Evolutionary conservation across 2,113 vertebrate genomes (phyloP), one percentile per base, ranked within the genome.

Genomic region (Rhadina sibilatrix): DNA sequence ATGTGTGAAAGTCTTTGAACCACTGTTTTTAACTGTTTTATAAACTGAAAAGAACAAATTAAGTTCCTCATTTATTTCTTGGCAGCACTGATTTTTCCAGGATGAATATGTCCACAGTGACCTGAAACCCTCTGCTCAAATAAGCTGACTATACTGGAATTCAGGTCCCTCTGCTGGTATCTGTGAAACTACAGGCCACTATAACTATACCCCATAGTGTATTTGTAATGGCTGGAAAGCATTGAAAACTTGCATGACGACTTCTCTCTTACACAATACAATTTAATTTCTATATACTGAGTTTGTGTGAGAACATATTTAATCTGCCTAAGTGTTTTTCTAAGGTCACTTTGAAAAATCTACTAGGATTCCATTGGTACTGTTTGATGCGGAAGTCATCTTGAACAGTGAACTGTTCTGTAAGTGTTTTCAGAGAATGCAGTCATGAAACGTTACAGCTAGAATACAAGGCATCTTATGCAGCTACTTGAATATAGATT

Each of bases 351-450:
- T 63, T 20, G 5, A 71, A 60, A 79, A 87, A 47, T 22, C 0
- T 0, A 4, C 30, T 24, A 24, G 7, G 15, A 70, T 63, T 83
- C 33, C 9, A 18, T n/a, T 0, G 1, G 14, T 71, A 49, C 2
- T 4, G 1, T 77, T 72, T 87, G 46, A 23, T 25, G 12, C 52
- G 42, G 15, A 72, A 86, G 8, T 56, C 9, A 31, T 11, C 4
- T 82, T 82, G 20, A 35, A 17, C 7, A 60, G 3, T 30, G 35
- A 59, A 27, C 9, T 57, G 3, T 18, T 81, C 25, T 37, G 6
- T 47, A 70, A 69, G 25, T 50, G 24, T 52, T 84, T 82, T 70
- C 63, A 72, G 68, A 88, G 11, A 89, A 76, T 49, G 22, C 5
- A 79, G 17, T 31, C 23, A 40, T 65, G 54, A 85, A 56, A 47